Percentiles rank a stretch among this genome's conserved stretches.
These are phyloP conservation scores for Philopotamus ludificatus DNA, from an alignment of 1,140 invertebrate genomes.

Conservation along the genomic window DNA sequence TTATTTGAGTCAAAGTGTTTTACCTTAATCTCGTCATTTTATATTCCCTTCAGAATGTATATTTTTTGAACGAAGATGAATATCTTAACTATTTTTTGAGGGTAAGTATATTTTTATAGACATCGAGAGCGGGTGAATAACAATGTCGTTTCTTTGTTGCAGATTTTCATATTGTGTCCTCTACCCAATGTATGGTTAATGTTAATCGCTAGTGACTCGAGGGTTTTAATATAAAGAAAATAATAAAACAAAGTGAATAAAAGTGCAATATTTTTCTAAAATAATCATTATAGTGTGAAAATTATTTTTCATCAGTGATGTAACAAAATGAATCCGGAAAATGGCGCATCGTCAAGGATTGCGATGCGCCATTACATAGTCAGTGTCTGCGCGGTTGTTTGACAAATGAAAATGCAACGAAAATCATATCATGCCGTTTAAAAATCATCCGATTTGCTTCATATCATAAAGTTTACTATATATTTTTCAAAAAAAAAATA, in stretches of 20 bases:
- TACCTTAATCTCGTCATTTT: no score
- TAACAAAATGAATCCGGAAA: constrained; percentile 7
- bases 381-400: background rate
- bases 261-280: constrained; percentile 3
- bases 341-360: constrained; percentile 1
- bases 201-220: constrained; percentile 4
- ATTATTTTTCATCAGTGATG: no score
- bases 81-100: no score
- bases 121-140: no score
- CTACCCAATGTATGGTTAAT: background rate
- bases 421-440: constrained; percentile 34
- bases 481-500: no score
- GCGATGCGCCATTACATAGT: background rate
- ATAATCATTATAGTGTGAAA: constrained; percentile 9
- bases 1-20: no score
- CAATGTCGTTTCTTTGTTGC: constrained; percentile 29
- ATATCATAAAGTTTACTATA: no score
- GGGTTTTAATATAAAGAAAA: background rate
- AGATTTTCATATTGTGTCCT: constrained; percentile 28
- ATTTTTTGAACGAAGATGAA: no score
- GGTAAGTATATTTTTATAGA: no score
- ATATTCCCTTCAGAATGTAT: no score
- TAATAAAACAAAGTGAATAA: no score
- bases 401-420: constrained; percentile 34
- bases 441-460: constrained; percentile 4